Evolutionary conservation across 1,140 invertebrate species (phyloP).

Genomic region (Octopus bimaculoides): DNA sequence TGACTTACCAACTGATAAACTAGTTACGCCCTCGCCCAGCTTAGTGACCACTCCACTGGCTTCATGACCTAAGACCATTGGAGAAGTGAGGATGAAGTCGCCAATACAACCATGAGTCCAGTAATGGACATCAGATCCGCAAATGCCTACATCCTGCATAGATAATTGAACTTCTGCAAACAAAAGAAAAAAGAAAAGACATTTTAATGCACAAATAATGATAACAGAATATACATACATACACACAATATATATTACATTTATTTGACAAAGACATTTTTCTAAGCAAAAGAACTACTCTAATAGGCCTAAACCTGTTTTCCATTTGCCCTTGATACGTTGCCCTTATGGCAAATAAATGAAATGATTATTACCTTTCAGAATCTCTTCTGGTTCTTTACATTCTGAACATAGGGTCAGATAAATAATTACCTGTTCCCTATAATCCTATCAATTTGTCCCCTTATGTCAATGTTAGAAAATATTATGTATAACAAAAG

Average conservation of each 20-base stretch:
- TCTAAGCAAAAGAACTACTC: too few species aligned
- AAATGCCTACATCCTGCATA: conserved; percentile 91
- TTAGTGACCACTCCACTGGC: conserved; percentile 57
- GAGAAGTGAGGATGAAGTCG: conserved; percentile 51
- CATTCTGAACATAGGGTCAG: too few species aligned
- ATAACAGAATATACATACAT: conserved; percentile 8
- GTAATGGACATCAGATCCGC: conserved; percentile 94
- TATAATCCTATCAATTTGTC: too few species aligned
- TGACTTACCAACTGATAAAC: conserved; percentile 48
- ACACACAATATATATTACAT: not conserved
- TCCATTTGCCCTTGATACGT: too few species aligned
- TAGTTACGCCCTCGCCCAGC: conserved; percentile 49
- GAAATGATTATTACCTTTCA: too few species aligned
- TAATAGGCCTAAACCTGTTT: too few species aligned
- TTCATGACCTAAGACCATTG: conserved; percentile 56
- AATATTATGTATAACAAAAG: too few species aligned
- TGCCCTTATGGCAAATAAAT: too few species aligned
- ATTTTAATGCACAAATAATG: conserved; percentile 13
- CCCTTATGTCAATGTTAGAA: too few species aligned
- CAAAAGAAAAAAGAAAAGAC: conserved; percentile 19
- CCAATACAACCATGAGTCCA: conserved; percentile 75
- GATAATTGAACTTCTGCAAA: conserved; percentile 78
- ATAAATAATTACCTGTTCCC: too few species aligned
- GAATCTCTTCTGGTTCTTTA: too few species aligned
- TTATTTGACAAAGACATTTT: too few species aligned